Evolutionary conservation across 2,113 vertebrate genomes (phyloP).

Genomic region (Thamnaconus septentrionalis): DNA sequence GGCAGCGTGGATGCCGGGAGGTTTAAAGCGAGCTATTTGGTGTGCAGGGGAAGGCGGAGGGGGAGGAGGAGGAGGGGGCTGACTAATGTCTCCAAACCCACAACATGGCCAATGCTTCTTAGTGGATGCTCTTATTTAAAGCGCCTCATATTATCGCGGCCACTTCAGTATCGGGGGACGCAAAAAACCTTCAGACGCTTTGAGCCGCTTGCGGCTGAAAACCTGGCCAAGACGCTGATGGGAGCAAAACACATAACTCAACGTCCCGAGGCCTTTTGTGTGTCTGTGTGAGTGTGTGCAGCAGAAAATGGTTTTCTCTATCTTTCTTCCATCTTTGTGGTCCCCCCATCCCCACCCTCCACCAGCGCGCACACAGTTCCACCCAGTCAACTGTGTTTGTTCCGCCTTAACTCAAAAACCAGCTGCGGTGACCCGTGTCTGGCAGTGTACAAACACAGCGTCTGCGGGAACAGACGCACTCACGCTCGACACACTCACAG

Average conservation of each 20-base stretch:
- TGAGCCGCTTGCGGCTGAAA: not conserved
- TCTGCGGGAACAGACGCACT: slow-evolving; percentile 32
- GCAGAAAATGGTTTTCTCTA: slow-evolving; percentile 32
- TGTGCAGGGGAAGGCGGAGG: not conserved
- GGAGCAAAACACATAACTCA: slow-evolving; percentile 29
- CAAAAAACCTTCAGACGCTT: not conserved
- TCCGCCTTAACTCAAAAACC: slow-evolving; percentile 59
- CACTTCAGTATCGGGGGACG: slow-evolving; percentile 10
- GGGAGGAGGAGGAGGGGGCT: slow-evolving; percentile 7
- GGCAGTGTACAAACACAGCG: slow-evolving; percentile 69
- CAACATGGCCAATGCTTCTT: slow-evolving; percentile 37
- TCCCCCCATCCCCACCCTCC: slow-evolving; percentile 18
- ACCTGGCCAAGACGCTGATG: too few species aligned
- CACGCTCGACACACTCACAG: slow-evolving; percentile 19
- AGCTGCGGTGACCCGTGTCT: slow-evolving; percentile 70
- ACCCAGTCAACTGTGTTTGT: slow-evolving; percentile 46
- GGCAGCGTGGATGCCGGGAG: slow-evolving; percentile 27
- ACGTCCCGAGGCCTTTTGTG: slow-evolving; percentile 17
- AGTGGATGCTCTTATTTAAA: slow-evolving; percentile 48
- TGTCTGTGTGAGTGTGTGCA: not conserved
- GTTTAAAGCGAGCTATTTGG: slow-evolving; percentile 38
- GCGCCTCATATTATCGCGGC: not conserved
- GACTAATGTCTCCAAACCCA: slow-evolving; percentile 9
- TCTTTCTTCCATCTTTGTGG: slow-evolving; percentile 9
- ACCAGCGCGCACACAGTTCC: slow-evolving; percentile 18